Base-by-base conservation (phyloP, 1,140 invertebrate species). In the Drosophila yakuba region DNA sequence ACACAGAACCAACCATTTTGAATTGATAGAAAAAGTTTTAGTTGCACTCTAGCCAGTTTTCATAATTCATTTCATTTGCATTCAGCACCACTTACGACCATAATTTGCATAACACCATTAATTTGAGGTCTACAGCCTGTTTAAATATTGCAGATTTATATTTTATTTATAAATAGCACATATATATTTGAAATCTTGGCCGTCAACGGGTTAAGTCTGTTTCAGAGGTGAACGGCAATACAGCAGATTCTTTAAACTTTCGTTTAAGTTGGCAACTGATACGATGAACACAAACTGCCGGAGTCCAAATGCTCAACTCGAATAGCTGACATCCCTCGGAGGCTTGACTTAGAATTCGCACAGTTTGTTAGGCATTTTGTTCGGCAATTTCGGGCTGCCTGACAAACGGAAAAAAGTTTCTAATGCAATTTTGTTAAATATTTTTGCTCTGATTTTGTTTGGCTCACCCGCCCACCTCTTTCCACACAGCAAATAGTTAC, bases 341-440 rank as follows among this genome's bases (percentile, higher is more conserved):
- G 64, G 47, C 61, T 10, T 59, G 50, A 25, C 39, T 50, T 32
- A 45, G 45, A 58, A 57, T 54, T 25, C 64, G 39, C 25, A 41
- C 51, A 82, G 58, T 88, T 86, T 86, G 78, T 73, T 61, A 39
- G 69, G 32, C 55, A 47, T 76, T 79, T 72, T 48, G 61, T 51
- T 60, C 32, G 43, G 32, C 59, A 74, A 74, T 74, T 74, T 75
- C 35, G 72, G 23, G 12, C 36, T 43, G 61, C 25, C 20, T 76
- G 74, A 17, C 44, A 51, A 35, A 32, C 2, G 8, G 8, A 32
- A 10, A 69, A 77, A 89, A 88, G 79, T 89, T 89, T 83, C 63
- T 86, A 88, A 88, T 83, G 60, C 79, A 83, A 88, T 88, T 85
- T 75, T 57, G 57, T 67, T 72, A 82, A 86, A 81, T 82, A 81